Conservation (phyloP, 2,113 vertebrate genomes). For the Haemorhous mexicanus region DNA sequence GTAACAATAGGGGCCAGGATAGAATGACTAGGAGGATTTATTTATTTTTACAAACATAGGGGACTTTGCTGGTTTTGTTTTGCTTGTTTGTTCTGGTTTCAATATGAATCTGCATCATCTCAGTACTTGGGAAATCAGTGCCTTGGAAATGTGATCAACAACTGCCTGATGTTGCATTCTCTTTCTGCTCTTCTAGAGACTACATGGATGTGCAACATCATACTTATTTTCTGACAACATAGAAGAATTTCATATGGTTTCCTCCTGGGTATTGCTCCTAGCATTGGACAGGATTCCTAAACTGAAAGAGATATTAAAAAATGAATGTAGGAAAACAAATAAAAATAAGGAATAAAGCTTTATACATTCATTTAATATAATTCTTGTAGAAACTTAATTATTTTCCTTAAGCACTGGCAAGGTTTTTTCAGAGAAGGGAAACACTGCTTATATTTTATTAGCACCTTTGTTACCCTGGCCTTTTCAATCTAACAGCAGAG, state of each 20-base stretch:
- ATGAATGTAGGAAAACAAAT: not conserved
- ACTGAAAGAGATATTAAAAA: not conserved
- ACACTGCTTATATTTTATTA: not conserved
- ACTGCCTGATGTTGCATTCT: not conserved
- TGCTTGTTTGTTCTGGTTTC: not conserved
- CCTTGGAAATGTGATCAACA: not conserved
- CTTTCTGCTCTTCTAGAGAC: not conserved
- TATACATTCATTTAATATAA: not conserved
- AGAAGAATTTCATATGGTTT: not conserved
- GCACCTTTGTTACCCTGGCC: not conserved
- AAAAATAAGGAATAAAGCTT: not conserved
- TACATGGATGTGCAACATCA: not conserved
- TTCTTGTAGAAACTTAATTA: not conserved
- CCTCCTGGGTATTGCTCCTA: rapidly evolving
- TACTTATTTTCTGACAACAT: not conserved
- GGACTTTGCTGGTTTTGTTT: not conserved
- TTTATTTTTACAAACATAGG: not conserved
- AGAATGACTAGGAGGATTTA: not conserved
- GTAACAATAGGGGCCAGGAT: not conserved
- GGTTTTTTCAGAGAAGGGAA: not conserved
- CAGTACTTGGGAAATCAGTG: not conserved
- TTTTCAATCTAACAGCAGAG: slow-evolving; percentile 7
- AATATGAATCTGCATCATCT: not conserved
- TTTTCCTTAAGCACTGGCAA: not conserved
- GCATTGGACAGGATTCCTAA: not conserved